Percentiles rank a stretch among this genome's conserved stretches.
Evolutionary conservation across 2,797 vertebrate species (phyloP).

Genomic region (Odontamblyopus lacepedii): DNA sequence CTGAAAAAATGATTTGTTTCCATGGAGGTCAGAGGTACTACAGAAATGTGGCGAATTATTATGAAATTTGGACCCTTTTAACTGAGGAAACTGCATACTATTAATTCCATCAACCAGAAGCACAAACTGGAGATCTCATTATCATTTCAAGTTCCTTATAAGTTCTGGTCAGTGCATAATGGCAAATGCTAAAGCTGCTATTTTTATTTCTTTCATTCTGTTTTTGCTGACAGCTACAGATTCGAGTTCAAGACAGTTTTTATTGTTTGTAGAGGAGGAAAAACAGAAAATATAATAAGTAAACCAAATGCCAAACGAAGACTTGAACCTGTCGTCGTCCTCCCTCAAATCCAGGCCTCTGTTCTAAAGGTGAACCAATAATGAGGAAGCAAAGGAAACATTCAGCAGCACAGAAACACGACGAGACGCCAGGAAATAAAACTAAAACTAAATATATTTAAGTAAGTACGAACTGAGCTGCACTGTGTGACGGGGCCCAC

Average conservation of each 20-base stretch:
- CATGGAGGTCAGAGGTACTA: too few relatives aligned
- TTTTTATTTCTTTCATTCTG: background rate
- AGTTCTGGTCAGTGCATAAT: too few relatives aligned
- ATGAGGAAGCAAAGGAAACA: constrained; percentile 36
- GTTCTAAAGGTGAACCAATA: constrained; percentile 40
- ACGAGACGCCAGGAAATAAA: constrained; percentile 25
- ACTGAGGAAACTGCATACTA: too few relatives aligned
- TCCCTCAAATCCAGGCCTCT: constrained; percentile 33
- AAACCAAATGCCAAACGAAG: constrained; percentile 19
- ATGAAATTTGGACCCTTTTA: too few relatives aligned
- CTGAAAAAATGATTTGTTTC: too few relatives aligned
- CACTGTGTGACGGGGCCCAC: constrained; percentile 52
- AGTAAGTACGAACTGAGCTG: constrained; percentile 49
- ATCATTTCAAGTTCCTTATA: too few relatives aligned
- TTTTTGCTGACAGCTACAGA: background rate
- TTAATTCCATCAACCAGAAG: too few relatives aligned
- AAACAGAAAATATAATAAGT: background rate
- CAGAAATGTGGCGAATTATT: too few relatives aligned
- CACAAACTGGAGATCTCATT: too few relatives aligned
- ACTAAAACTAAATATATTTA: constrained; percentile 10
- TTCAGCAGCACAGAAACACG: constrained; percentile 18
- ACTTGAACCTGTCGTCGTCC: constrained; percentile 30
- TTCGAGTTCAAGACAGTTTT: background rate
- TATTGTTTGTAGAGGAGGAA: constrained; percentile 1
- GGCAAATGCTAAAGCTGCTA: background rate